Evolutionary conservation across 2,797 vertebrate species (phyloP), one percentile per base, ranked within the genome.

Genomic region (Cirrhinus mrigala): DNA sequence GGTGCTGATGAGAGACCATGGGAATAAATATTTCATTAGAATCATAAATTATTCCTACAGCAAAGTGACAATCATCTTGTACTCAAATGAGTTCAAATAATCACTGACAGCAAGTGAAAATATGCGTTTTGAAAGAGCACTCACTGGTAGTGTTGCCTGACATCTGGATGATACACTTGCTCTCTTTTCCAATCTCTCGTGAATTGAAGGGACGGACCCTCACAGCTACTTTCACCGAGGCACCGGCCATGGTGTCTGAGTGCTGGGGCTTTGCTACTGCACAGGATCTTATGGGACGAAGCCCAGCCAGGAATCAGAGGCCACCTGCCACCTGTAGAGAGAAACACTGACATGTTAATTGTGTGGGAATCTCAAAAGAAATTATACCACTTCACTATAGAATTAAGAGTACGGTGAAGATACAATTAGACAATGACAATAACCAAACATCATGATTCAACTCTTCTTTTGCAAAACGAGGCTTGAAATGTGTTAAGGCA

Each of bases 111-210:
- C 29, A 27, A 69, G 22, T 24, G 6, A 50, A 24, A 70, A 37
- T 48, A 1, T 10, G 29, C 37, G 20, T 40, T 44, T 73, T 24
- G 33, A 60, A 77, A 40, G n/a, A 86, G 87, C 88, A 97, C 98
- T 99, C 91, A 99, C 98, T 99, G 52, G 98, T 99, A 77, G 98
- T 99, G 94, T 97, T 99, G 78, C 98, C 98, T 0, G 97, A 94
- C 98, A 99, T 99, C 95, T 99, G 97, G 89, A 99, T 99, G 87
- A 99, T 99, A 91, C 98, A 99, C 92, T 99, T 99, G 88, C 97
- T 98, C 0, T 99, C 98, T 16, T 97, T 97, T 90, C 95, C 94
- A 20, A 97, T 98, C 91, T 99, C 98, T 85, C 98, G 96, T 92
- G 97, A 98, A 92, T 99, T 99, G 94, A 99, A 99, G 91, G 98